Evolutionary conservation across 2,888 invertebrate genomes (phyloP), one percentile per base, ranked within the genome.

Genomic region (Ganaspis brasiliensis): DNA sequence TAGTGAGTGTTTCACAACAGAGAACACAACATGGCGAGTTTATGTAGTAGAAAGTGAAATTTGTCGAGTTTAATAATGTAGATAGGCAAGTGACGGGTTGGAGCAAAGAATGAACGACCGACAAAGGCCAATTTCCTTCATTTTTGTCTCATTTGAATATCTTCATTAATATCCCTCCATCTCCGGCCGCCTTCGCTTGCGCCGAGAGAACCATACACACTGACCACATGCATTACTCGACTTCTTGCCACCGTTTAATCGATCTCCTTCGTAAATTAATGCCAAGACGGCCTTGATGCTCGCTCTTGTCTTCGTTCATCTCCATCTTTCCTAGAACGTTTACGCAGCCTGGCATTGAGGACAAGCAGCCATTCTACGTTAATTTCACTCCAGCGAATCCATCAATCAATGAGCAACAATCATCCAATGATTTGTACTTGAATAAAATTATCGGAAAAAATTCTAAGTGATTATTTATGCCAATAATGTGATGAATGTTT

Each of bases 71-170:
- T n/a, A n/a, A n/a, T n/a, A n/a, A n/a, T n/a, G n/a, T n/a, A n/a
- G n/a, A n/a, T n/a, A n/a, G n/a, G n/a, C n/a, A n/a, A n/a, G n/a
- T n/a, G n/a, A n/a, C n/a, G n/a, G n/a, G n/a, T n/a, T n/a, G n/a
- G n/a, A n/a, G n/a, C n/a, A n/a, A n/a, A n/a, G n/a, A n/a, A n/a
- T n/a, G n/a, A n/a, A n/a, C n/a, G n/a, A n/a, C 6, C 88, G 93
- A 93, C 88, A 92, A 92, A 81, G 92, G 92, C 73, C 85, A 89
- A 70, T 79, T 91, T 92, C 87, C 91, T 84, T 89, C 87, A 87
- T 88, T 90, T 90, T 89, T 86, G 82, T 89, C 90, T 89, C 88
- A 90, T 90, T 90, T 89, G 88, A 90, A 90, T 90, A 90, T 91
- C 90, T 91, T 90, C 89, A 90, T 91, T 90, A 91, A 90, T 90